phyloP scores from a whole-genome alignment of 64 coral and sea anemone species.

The Stichodactyla mertensii region DNA sequence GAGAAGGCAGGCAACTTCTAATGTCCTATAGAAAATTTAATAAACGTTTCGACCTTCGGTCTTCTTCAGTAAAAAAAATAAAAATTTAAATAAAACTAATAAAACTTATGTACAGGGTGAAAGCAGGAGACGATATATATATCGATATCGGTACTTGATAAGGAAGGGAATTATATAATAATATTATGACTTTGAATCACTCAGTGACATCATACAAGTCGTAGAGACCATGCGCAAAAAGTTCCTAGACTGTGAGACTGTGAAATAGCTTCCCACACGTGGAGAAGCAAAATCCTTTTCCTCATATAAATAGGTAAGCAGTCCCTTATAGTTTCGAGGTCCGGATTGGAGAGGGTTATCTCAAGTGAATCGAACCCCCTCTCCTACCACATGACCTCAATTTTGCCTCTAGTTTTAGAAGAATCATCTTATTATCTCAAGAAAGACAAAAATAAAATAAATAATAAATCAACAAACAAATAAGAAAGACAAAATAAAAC shows the following conservation, averaged over 20 bases:
- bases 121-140: no score
- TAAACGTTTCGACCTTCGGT: no score
- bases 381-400: neutral
- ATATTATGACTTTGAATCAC: neutral
- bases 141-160: neutral
- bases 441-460: no score
- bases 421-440: no score
- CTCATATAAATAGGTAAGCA: neutral
- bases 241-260: neutral
- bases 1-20: no score
- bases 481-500: no score
- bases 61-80: no score
- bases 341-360: constrained; percentile 6
- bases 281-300: neutral
- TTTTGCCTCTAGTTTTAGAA: neutral
- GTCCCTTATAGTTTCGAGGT: neutral
- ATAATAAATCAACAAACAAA: no score
- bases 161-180: neutral
- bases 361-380: neutral
- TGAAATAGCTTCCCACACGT: neutral
- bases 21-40: no score
- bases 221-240: neutral
- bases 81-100: no score
- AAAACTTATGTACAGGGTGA: no score
- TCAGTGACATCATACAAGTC: neutral